Conservation (phyloP, 2,113 vertebrate genomes). For the Sturnira hondurensis region DNA sequence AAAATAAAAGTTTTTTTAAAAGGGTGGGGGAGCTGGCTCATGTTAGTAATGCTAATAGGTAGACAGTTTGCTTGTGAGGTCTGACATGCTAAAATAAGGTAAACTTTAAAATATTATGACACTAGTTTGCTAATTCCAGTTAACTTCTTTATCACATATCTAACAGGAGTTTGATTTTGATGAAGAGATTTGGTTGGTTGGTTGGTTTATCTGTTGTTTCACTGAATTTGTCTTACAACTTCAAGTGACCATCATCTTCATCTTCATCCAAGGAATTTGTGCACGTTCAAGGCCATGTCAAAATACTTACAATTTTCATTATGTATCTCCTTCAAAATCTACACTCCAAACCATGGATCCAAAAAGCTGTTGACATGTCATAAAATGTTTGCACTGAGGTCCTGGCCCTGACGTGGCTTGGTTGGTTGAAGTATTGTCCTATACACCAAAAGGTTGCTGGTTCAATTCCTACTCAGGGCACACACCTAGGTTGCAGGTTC, state of each 20-base stretch:
- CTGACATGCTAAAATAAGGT: background rate
- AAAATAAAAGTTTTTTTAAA: background rate
- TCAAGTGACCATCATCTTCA: background rate
- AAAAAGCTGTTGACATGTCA: background rate
- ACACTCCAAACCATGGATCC: background rate
- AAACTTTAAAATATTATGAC: background rate
- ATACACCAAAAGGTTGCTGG: no score
- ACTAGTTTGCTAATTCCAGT: background rate
- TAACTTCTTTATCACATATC: background rate
- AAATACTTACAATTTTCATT: background rate
- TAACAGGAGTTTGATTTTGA: background rate
- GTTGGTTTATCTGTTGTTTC: background rate
- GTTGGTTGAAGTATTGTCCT: no score
- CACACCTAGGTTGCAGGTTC: no score
- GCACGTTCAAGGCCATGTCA: background rate
- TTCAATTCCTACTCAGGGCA: no score
- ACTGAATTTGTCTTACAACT: background rate
- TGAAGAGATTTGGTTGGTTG: background rate
- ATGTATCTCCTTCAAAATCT: background rate
- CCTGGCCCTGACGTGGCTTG: no score
- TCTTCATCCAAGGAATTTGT: background rate
- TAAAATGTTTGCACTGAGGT: no score
- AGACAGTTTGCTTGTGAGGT: background rate
- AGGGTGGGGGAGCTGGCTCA: background rate
- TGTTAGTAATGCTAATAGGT: background rate